phyloP scores from a whole-genome alignment of 2,888 invertebrate genomes.

The Romanomermis culicivorax region DNA sequence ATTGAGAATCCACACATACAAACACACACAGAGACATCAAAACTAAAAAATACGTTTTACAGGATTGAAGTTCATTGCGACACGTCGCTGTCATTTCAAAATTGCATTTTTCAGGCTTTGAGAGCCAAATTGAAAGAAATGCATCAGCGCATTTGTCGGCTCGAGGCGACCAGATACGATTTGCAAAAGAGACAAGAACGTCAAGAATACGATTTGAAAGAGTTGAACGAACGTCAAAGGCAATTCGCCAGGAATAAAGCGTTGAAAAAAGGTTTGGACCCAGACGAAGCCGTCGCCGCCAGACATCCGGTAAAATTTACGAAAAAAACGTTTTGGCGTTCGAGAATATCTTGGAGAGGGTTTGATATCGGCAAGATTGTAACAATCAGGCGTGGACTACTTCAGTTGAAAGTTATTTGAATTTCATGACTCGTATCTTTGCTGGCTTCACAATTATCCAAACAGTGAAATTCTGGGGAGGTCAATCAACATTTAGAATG shows the following conservation, averaged over 20 bases:
- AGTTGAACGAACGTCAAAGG: slow-evolving; percentile 26
- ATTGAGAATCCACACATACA: no score
- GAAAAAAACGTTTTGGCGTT: not conserved
- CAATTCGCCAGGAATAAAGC: slow-evolving; percentile 22
- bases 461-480: no score
- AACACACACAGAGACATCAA: no score
- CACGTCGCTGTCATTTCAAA: no score
- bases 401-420: no score
- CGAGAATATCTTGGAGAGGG: not conserved
- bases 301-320: slow-evolving; percentile 13
- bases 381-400: no score
- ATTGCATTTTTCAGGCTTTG: slow-evolving; percentile 4
- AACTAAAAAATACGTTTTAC: no score
- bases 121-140: slow-evolving; percentile 18
- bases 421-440: no score
- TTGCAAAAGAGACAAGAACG: slow-evolving; percentile 26
- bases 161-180: slow-evolving; percentile 26
- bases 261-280: slow-evolving; percentile 21
- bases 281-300: slow-evolving; percentile 17
- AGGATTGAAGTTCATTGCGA: no score
- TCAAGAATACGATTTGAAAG: slow-evolving; percentile 26
- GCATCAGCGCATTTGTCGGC: slow-evolving; percentile 22
- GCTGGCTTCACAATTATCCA: no score
- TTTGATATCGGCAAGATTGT: not conserved
- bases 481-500: no score